Conservation (phyloP, 2,888 invertebrate species). For the Volucella zonaria region DNA sequence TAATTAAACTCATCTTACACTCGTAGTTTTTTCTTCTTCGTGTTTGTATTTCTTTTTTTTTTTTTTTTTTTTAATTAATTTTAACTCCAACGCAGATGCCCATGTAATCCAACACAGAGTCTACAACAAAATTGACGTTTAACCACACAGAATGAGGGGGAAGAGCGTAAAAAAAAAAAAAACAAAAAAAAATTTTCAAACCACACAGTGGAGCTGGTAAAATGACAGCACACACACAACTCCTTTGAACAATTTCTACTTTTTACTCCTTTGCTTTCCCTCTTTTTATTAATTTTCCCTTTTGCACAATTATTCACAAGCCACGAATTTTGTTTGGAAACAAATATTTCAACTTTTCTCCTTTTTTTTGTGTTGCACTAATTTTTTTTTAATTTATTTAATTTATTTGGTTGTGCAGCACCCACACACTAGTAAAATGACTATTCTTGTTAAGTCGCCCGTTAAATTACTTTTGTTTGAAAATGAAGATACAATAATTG, state of each 20-base stretch:
- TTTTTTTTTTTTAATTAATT: constrained; percentile 55
- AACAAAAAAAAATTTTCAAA: constrained; percentile 31
- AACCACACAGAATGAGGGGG: constrained; percentile 20
- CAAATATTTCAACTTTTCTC: constrained; percentile 32
- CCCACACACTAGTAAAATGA: constrained; percentile 45
- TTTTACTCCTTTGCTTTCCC: constrained; percentile 15
- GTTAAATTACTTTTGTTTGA: constrained; percentile 38
- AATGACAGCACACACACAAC: constrained; percentile 55
- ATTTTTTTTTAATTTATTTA: constrained; percentile 10
- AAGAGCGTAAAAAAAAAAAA: constrained; percentile 9
- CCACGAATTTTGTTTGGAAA: constrained; percentile 52
- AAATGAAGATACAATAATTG: not conserved
- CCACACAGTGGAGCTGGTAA: constrained; percentile 49
- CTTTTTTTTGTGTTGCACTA: constrained; percentile 28
- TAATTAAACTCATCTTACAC: constrained; percentile 51
- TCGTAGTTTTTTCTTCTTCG: not conserved
- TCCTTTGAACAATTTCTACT: constrained; percentile 44
- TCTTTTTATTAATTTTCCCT: constrained; percentile 38
- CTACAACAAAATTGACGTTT: constrained; percentile 58
- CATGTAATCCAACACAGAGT: constrained; percentile 55
- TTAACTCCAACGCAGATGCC: constrained; percentile 65
- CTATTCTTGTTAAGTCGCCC: constrained; percentile 24
- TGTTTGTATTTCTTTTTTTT: constrained; percentile 12
- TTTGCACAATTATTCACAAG: constrained; percentile 42
- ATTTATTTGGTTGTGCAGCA: constrained; percentile 2